Base-by-base conservation (phyloP, 1,140 invertebrate genomes). In the Saccostrea echinata region DNA sequence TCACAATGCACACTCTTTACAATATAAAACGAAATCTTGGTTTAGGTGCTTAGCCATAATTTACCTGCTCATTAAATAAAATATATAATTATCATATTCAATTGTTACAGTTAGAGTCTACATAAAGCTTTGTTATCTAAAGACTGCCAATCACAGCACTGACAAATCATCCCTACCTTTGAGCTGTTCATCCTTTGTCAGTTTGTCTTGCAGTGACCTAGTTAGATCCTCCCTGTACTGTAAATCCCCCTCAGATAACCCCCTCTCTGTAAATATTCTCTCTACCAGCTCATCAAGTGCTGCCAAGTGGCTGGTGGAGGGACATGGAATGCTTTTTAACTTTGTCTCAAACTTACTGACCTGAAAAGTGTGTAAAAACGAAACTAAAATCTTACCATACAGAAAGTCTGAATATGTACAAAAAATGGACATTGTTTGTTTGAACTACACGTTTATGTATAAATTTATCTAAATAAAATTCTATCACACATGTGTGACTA, bases 311-410 rank as follows among this genome's bases (percentile, higher is more conserved):
- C 89, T 35, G 12, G 71, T 18, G 30, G 89, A 90, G 21, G 93
- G 93, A 0, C 43, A 24, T 30, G 94, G 92, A 35, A 94, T 83
- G 43, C 89, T 89, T 52, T 91, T 89, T 87, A 94, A 87, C 53
- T 91, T 91, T 18, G 88, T 88, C 55, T 94, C 91, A 61, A 87
- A 86, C 71, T 89, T 89, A 33, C 85, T 89, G 13, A 90, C 91
- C 92, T 94, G 84, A 43, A 88, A 83, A n/a, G n/a, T n/a, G n/a
- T n/a, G n/a, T n/a, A n/a, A 43, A 87, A 53, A 33, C 57, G 16
- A 80, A 52, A 84, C 13, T 3, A 64, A n/a, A 24, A 81, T 21
- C 35, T 81, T 6, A 6, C 9, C 43, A 43, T 43, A 43, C 6
- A 43, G 43, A 43, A 43, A 43, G 43, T 8, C 9, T 6, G 43